Conservation (phyloP, 2,888 invertebrate genomes). For the Diaprepes abbreviatus region DNA sequence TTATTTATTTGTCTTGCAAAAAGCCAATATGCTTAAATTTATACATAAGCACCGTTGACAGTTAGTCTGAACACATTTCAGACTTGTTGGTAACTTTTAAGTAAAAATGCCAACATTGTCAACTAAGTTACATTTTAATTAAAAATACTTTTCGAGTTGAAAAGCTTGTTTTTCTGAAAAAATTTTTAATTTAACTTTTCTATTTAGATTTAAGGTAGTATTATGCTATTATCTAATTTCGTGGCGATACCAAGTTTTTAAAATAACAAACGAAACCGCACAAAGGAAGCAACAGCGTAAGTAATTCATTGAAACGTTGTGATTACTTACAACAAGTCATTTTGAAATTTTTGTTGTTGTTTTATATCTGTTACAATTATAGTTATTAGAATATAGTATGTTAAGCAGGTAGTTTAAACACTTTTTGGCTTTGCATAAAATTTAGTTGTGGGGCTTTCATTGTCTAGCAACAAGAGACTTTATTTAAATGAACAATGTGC, state of each 20-base stretch:
- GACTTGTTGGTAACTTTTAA: background rate
- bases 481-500: too few species aligned
- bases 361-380: too few species aligned
- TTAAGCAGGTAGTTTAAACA: too few species aligned
- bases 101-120: constrained; percentile 1
- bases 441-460: too few species aligned
- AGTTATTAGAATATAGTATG: too few species aligned
- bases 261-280: constrained; percentile 32
- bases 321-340: too few species aligned
- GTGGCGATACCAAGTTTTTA: constrained; percentile 20
- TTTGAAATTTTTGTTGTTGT: too few species aligned
- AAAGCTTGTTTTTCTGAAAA: constrained; percentile 6
- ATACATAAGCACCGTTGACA: background rate
- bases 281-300: constrained; percentile 31
- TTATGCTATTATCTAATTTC: constrained; percentile 33
- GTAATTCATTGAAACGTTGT: constrained; percentile 23
- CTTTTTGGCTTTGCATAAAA: too few species aligned
- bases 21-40: too few species aligned
- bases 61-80: constrained; percentile 1
- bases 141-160: constrained; percentile 2
- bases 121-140: constrained; percentile 12
- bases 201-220: background rate
- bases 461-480: too few species aligned
- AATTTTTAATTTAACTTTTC: constrained; percentile 3
- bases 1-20: too few species aligned